Evolutionary conservation across 2,113 vertebrate genomes (phyloP), one percentile per base, ranked within the genome.

Genomic region (Romanogobio albipinnatus): DNA sequence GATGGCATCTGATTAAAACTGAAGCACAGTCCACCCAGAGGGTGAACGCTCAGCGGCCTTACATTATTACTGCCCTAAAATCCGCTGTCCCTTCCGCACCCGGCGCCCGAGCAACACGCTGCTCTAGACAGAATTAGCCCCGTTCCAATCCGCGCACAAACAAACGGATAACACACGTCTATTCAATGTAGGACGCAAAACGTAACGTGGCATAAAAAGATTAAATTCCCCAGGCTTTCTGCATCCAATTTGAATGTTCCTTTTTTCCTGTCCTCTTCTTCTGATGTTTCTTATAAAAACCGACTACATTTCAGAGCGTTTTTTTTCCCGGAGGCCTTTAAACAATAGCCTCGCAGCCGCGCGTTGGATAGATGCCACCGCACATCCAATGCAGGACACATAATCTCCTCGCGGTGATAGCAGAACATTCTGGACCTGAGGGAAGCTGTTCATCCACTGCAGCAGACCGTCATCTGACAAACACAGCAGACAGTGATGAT

Each of bases 361-460:
- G 70, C 86, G 26, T 88, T 91, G 90, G 88, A 89, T 86, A 86
- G 87, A 91, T 91, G 91, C 91, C 91, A 92, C 29, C 36, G 53
- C 76, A 71, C 49, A 74, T 86, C 79, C 81, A 84, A 88, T 83
- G 84, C 74, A 86, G 91, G 89, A 89, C 87, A 89, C 84, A 91
- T 91, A 91, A 93, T 92, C 91, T 90, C 87, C 86, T 92, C 51
- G 79, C 39, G 74, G 86, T 89, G 90, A 92, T 90, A 92, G 89
- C 86, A 36, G 64, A 90, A 89, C 87, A 91, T 90, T 91, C 89
- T 78, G 80, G 17, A 82, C 91, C 83, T 70, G 26, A 62, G 88
- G 90, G 85, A 89, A 71, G 83, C 59, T 49, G 61, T 49, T 51
- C 43, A 66, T 49, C 61, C 39, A 26, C 58, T 45, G 10, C 45